A percentile compares a stretch with the other conserved stretches of the same genome.
Conservation (phyloP, 2,113 vertebrate species). For the western clawed frog (Xenopus tropicalis) region DNA sequence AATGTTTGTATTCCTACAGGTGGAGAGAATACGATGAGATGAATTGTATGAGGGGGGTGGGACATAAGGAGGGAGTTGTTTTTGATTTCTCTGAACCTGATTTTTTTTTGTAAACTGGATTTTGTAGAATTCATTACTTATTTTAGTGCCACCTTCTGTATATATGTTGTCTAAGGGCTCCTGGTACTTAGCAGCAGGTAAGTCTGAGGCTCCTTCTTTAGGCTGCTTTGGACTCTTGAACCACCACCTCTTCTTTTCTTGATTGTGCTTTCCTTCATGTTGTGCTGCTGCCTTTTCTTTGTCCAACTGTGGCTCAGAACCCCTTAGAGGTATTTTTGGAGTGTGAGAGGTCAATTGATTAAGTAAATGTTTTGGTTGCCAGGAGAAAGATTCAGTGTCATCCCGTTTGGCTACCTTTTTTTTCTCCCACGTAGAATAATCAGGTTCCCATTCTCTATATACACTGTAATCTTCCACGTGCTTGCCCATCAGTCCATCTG, state of each 20-base stretch:
- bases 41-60: constrained; percentile 78
- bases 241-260: constrained; percentile 39
- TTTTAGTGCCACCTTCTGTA: not conserved
- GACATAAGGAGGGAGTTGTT: constrained; percentile 75
- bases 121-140: constrained; percentile 2
- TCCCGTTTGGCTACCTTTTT: constrained; percentile 9
- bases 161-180: not conserved
- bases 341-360: constrained; percentile 7
- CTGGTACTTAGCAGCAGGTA: not conserved
- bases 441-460: constrained; percentile 26
- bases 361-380: constrained; percentile 15
- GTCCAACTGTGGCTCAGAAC: not conserved
- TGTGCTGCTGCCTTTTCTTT: not conserved
- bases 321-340: not conserved
- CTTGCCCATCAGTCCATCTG: constrained; percentile 11
- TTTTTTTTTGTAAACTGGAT: constrained; percentile 20
- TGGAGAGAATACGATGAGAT: constrained; percentile 58
- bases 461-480: constrained; percentile 2
- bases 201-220: not conserved
- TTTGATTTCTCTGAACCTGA: constrained; percentile 38
- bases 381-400: constrained; percentile 11
- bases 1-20: constrained; percentile 1
- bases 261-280: not conserved
- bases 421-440: constrained; percentile 8
- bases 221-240: constrained; percentile 13